A percentile compares a stretch with the other conserved stretches of the same genome.
These are phyloP conservation scores for Cebus imitator DNA, from an alignment of 2,113 vertebrate species.

Conservation along the genomic window DNA sequence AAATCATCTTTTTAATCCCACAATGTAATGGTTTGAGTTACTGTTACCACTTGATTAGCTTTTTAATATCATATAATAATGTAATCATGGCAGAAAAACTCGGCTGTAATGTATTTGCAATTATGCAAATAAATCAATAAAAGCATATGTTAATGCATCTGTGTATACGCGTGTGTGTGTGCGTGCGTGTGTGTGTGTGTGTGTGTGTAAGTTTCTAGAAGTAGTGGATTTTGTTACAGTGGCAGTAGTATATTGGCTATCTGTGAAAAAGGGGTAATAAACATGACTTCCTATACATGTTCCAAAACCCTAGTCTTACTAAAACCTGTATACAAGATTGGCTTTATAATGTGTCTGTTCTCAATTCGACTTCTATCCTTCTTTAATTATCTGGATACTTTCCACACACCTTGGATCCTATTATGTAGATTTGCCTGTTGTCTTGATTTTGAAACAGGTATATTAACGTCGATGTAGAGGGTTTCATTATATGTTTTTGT, in stretches of 20 bases:
- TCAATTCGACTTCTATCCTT: neutral
- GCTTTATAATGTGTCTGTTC: neutral
- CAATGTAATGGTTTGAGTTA: neutral
- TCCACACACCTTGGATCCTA: neutral
- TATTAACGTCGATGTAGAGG: neutral
- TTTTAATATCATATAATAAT: neutral
- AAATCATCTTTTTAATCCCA: neutral
- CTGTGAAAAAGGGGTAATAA: fast-evolving
- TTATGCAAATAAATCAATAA: neutral
- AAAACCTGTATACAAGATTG: neutral
- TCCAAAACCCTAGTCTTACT: neutral
- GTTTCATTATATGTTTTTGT: neutral
- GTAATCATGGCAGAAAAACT: neutral
- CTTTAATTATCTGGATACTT: neutral
- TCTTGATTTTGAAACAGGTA: neutral
- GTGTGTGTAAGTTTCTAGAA: neutral
- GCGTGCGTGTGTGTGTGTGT: neutral
- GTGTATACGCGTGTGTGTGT: neutral
- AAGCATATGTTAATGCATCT: neutral
- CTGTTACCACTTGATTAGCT: neutral
- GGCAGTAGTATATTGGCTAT: neutral
- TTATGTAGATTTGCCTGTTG: fast-evolving
- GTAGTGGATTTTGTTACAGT: neutral
- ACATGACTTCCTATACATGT: neutral
- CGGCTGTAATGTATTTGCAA: neutral